A percentile compares a stretch with the other conserved stretches of the same genome.
phyloP scores from a whole-genome alignment of 2,888 invertebrate genomes.

The Dolichopus griseipennis region DNA sequence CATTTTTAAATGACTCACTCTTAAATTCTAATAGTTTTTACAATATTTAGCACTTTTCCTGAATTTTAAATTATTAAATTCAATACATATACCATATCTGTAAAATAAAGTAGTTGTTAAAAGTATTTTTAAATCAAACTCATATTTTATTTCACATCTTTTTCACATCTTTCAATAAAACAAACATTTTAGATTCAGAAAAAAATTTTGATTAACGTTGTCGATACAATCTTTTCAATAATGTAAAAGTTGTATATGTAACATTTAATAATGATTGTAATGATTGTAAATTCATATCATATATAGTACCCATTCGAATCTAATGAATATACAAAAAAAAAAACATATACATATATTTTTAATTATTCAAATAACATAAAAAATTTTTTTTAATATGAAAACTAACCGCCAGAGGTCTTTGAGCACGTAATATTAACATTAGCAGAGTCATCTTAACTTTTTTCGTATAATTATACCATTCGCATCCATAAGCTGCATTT shows the following conservation, averaged over 20 bases:
- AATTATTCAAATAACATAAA: not conserved
- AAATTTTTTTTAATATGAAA: not conserved
- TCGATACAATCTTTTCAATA: constrained; percentile 28
- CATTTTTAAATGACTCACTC: too few relatives aligned
- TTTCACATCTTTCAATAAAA: too few relatives aligned
- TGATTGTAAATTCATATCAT: constrained; percentile 34
- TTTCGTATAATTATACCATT: constrained; percentile 32
- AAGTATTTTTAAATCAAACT: too few relatives aligned
- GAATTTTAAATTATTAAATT: too few relatives aligned
- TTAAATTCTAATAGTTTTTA: too few relatives aligned
- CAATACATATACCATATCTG: too few relatives aligned
- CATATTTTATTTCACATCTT: too few relatives aligned
- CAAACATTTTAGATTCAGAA: too few relatives aligned
- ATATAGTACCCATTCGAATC: constrained; percentile 34
- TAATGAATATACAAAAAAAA: constrained; percentile 20
- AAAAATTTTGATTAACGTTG: too few relatives aligned
- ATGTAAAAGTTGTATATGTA: constrained; percentile 36
- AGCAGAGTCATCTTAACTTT: constrained; percentile 29
- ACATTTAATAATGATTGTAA: constrained; percentile 37
- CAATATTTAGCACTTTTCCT: too few relatives aligned
- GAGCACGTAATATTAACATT: constrained; percentile 35
- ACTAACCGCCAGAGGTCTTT: constrained; percentile 34
- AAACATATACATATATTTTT: not conserved
- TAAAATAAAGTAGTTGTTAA: too few relatives aligned
- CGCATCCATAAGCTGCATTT: constrained; percentile 35